Evolutionary conservation across 37 sponge, comb jelly and placozoan species (phyloP), one percentile per base, ranked within the genome.

Genomic region (Ephydatia muelleri): DNA sequence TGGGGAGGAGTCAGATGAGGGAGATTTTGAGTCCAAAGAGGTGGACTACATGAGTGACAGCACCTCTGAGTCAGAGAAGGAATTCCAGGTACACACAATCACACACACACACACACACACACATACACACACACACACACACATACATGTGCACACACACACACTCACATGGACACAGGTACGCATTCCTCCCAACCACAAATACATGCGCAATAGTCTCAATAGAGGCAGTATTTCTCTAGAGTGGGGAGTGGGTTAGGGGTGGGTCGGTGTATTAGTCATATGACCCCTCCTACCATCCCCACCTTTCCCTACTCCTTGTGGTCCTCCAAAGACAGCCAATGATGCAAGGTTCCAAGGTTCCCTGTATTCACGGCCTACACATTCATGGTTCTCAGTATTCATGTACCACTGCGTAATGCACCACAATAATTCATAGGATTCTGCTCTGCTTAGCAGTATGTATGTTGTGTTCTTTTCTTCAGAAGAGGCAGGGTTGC

Each of bases 11-110:
- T 89, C 93, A 49, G 94, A 93, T 68, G 93, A 93, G 31, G 97
- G 95, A 37, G 92, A 92, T 8, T 82, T 89, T 75, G 92, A 96
- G 67, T 93, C 94, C 26, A 27, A 65, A 13, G 97, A 96, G 73
- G 92, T 96, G 39, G 97, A 96, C 88, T 96, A 96, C 83, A 93
- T 93, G 71, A 92, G 90, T 70, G 88, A 89, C 69, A 70, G 77
- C 39, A 77, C 84, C 19, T 90, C 86, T 25, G 90, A 85, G 4
- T 82, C 87, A 40, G 88, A 92, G 70, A 38, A 87, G 9, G 89
- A 89, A 30, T 86, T 73, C 31, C 74, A 80, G 86, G 86, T 86
- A 66, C 35, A 65, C 47, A 11, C 47, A 43, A 43, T n/a, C n/a
- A n/a, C n/a, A 48, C 39, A 29, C 26, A 33, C n/a, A 12, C 14